phyloP scores from a whole-genome alignment of 2,888 invertebrate genomes.

The Girardia tigrina region DNA sequence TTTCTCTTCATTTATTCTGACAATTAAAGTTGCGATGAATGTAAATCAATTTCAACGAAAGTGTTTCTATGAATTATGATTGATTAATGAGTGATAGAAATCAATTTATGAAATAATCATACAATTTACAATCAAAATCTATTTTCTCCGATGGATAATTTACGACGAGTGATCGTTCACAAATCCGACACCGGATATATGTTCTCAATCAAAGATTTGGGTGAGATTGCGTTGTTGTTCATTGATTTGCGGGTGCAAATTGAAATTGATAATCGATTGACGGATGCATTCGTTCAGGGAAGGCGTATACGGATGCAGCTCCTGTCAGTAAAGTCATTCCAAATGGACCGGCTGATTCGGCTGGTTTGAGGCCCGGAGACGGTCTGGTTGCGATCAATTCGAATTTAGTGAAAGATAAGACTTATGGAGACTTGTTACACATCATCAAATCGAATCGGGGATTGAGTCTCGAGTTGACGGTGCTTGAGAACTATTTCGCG shows the following conservation, averaged over 20 bases:
- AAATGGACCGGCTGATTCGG: constrained; percentile 30
- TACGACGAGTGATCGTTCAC: not conserved
- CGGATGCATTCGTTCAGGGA: constrained; percentile 13
- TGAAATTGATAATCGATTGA: too few relatives aligned
- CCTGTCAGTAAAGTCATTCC: constrained; percentile 29
- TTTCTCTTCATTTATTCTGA: constrained; percentile 14
- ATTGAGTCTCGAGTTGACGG: constrained; percentile 12
- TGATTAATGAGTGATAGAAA: not conserved
- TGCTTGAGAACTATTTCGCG: not conserved
- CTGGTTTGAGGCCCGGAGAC: constrained; percentile 27
- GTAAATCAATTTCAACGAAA: not conserved
- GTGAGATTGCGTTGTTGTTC: not conserved
- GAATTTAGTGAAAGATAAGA: not conserved
- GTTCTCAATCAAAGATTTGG: constrained; percentile 1
- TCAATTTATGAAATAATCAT: not conserved
- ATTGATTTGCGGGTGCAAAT: too few relatives aligned
- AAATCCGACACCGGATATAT: constrained; percentile 1
- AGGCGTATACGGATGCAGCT: constrained; percentile 21
- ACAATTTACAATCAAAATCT: not conserved
- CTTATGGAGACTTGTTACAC: not conserved
- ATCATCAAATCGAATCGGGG: not conserved
- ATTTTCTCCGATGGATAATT: not conserved
- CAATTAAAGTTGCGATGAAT: constrained; percentile 7
- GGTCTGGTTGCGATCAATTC: constrained; percentile 32
- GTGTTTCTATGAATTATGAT: not conserved